phyloP scores from a whole-genome alignment of 2,888 invertebrate species.

The Catonia carolina region DNA sequence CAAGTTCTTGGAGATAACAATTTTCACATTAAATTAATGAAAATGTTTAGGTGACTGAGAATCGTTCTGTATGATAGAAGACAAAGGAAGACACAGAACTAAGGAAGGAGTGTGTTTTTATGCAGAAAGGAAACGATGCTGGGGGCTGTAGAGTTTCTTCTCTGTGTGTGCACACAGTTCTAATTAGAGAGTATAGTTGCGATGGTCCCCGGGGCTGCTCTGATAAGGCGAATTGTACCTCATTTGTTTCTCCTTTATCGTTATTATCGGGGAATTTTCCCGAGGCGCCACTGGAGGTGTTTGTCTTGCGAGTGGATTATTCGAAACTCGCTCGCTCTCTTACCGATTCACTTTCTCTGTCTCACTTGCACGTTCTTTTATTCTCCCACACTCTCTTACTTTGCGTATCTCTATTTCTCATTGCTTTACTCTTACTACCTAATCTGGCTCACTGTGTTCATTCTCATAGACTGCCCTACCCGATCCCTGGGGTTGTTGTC shows the following conservation, averaged over 20 bases:
- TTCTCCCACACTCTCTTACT: neutral
- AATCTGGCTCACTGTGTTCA: no score
- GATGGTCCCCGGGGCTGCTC: constrained; percentile 10
- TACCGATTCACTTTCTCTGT: neutral
- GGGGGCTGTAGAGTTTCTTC: no score
- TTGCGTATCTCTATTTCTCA: no score
- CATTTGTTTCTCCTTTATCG: constrained; percentile 13
- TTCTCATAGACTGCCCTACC: no score
- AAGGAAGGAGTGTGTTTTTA: neutral
- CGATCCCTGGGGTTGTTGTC: no score
- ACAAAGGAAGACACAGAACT: constrained; percentile 8
- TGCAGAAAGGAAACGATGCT: no score
- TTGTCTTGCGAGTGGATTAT: constrained; percentile 10
- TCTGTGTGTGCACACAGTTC: constrained; percentile 7
- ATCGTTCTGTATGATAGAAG: neutral
- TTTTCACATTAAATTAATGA: no score
- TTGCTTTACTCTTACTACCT: no score
- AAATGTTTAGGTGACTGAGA: no score
- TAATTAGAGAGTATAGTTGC: constrained; percentile 13
- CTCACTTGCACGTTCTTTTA: neutral
- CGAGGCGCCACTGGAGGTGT: constrained; percentile 13
- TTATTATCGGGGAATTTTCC: constrained; percentile 12
- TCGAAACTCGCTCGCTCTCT: constrained; percentile 9
- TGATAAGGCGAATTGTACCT: constrained; percentile 13
- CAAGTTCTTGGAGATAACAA: no score